Base-by-base conservation (phyloP, 2,797 vertebrate genomes). In the Threskiornis aethiopicus region DNA sequence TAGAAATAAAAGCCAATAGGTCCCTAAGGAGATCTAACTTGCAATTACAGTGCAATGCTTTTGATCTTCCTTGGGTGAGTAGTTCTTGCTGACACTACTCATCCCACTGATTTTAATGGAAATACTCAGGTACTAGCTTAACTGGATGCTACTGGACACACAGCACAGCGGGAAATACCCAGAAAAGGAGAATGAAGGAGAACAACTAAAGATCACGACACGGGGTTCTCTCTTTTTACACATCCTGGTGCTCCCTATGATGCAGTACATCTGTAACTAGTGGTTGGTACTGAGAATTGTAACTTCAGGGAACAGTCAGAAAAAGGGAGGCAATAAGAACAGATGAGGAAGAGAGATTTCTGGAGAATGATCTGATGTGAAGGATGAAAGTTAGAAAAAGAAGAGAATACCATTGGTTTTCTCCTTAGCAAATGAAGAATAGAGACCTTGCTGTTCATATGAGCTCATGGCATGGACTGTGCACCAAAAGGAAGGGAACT, bases 151-250 rank as follows among this genome's bases (percentile, higher is more conserved):
- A 31, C 37, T 33, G 47, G 29, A 51, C 21, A 67, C 29, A 20
- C 0, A 0, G 51, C 28, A 79, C 10, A 76, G 70, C 2, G 6
- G 22, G 59, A 80, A 52, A 49, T 12, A 67, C 1, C 26, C 76
- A 49, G 76, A 85, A 85, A 65, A 57, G 24, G 16, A 82, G 47
- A 94, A 76, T 12, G 33, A 59, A 59, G 24, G 28, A 46, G 24
- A 90, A 59, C 7, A 72, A 28, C 4, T n/a, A 29, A 76, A 52
- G 59, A 55, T 29, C 35, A 70, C 0, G 0, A 14, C 6, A n/a
- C 0, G 7, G 7, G 1, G 76, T 79, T 87, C 35, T 49, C 37
- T 65, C 18, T 16, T 42, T 72, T 62, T 26, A 26, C 9, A 16
- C 44, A 14, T 17, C 33, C 39, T 16, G 7, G 46, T 29, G 57